phyloP scores from a whole-genome alignment of 2,888 invertebrate species.

The Acholoe squamosa region DNA sequence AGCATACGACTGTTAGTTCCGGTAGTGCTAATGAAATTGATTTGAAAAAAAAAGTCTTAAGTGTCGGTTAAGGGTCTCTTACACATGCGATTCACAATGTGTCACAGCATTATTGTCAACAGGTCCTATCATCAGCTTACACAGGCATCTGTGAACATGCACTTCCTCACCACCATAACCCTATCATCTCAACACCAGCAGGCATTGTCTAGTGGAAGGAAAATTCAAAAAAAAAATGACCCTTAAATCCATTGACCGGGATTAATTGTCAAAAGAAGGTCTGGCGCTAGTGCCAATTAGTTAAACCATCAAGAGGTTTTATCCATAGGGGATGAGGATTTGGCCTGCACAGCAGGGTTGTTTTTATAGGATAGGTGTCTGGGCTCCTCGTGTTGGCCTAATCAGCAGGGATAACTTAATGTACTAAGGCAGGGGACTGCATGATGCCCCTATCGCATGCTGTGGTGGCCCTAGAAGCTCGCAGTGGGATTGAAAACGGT shows the following conservation, averaged over 20 bases:
- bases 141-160: too few relatives aligned
- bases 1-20: too few relatives aligned
- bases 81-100: too few relatives aligned
- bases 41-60: too few relatives aligned
- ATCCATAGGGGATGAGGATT: background rate
- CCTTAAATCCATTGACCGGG: background rate
- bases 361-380: background rate
- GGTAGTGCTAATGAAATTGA: too few relatives aligned
- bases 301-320: conserved; percentile 8
- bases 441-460: conserved; percentile 4
- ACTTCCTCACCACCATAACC: too few relatives aligned
- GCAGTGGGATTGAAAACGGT: background rate
- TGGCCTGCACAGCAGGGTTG: background rate
- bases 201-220: too few relatives aligned
- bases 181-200: too few relatives aligned
- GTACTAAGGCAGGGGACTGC: background rate
- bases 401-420: conserved; percentile 1
- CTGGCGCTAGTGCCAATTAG: conserved; percentile 35
- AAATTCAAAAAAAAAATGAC: too few relatives aligned
- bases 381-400: background rate
- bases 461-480: background rate
- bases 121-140: too few relatives aligned
- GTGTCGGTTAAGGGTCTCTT: too few relatives aligned
- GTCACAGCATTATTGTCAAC: too few relatives aligned
- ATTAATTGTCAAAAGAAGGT: background rate